Percentiles rank a stretch among this genome's conserved stretches.
Evolutionary conservation across 2,888 invertebrate genomes (phyloP).

Genomic region (Euproctis similis): DNA sequence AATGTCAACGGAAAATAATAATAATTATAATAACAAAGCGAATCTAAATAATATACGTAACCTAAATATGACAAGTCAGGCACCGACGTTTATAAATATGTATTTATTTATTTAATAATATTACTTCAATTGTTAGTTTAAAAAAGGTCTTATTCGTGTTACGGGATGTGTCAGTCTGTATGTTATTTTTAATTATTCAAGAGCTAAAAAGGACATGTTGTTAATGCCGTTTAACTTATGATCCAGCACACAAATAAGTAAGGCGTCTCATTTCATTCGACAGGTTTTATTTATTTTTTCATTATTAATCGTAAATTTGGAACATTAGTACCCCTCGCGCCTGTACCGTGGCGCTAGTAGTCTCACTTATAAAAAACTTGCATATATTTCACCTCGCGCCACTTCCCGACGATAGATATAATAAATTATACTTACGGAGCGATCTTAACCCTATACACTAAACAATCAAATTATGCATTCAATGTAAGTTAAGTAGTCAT

Average conservation of each 20-base stretch:
- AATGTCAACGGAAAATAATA: constrained; percentile 39
- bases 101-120: no score
- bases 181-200: constrained; percentile 44
- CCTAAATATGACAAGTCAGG: constrained; percentile 60
- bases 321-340: constrained; percentile 63
- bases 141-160: constrained; percentile 50
- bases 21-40: no score
- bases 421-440: constrained; percentile 73
- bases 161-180: constrained; percentile 52
- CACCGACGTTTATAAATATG: constrained; percentile 53
- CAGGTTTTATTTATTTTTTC: no score
- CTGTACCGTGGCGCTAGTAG: constrained; percentile 55
- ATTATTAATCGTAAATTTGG: constrained; percentile 61
- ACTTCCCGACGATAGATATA: constrained; percentile 67
- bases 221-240: constrained; percentile 65
- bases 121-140: constrained; percentile 50
- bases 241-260: constrained; percentile 71
- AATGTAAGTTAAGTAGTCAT: constrained; percentile 50
- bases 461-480: constrained; percentile 71
- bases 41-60: constrained; percentile 44
- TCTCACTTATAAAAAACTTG: constrained; percentile 62
- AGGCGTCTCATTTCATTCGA: no score
- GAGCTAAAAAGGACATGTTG: constrained; percentile 64
- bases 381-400: constrained; percentile 61
- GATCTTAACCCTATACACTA: constrained; percentile 76